These are phyloP conservation scores for Apoderus coryli DNA, from an alignment of 2,888 invertebrate genomes.

Conservation along the genomic window DNA sequence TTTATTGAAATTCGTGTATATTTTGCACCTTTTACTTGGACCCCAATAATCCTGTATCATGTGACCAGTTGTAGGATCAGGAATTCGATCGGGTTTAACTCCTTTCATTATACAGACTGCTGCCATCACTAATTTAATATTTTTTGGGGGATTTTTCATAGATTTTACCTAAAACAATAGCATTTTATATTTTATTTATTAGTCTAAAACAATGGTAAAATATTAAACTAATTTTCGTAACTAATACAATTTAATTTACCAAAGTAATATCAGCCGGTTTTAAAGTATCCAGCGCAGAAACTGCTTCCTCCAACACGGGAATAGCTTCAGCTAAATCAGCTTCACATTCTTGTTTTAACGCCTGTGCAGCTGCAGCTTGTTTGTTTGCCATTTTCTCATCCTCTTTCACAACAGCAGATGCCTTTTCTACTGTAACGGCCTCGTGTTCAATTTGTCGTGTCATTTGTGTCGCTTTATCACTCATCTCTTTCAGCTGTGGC, in stretches of 20 bases:
- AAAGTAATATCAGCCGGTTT: constrained; percentile 75
- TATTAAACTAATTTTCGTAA: too few relatives aligned
- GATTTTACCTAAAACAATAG: too few relatives aligned
- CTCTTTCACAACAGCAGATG: constrained; percentile 62
- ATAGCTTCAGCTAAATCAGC: constrained; percentile 80
- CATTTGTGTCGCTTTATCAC: constrained; percentile 57
- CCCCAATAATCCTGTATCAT: constrained; percentile 73
- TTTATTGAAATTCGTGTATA: too few relatives aligned
- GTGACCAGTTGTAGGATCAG: constrained; percentile 52
- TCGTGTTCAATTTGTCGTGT: constrained; percentile 62
- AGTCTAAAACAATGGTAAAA: too few relatives aligned
- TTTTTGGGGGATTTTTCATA: constrained; percentile 76
- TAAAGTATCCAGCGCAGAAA: constrained; percentile 65
- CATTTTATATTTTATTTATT: too few relatives aligned
- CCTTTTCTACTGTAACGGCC: constrained; percentile 61
- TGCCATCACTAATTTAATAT: constrained; percentile 73
- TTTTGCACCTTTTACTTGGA: constrained; percentile 49
- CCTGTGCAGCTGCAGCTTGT: constrained; percentile 73
- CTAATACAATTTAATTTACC: too few relatives aligned
- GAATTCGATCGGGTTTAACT: constrained; percentile 59
- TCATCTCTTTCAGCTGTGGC: constrained; percentile 60
- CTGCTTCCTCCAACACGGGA: constrained; percentile 64
- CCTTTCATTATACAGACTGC: constrained; percentile 84
- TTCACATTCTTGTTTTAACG: constrained; percentile 80
- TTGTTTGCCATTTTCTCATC: constrained; percentile 81